phyloP scores from a whole-genome alignment of 2,113 vertebrate genomes.

The Centropus unirufus region DNA sequence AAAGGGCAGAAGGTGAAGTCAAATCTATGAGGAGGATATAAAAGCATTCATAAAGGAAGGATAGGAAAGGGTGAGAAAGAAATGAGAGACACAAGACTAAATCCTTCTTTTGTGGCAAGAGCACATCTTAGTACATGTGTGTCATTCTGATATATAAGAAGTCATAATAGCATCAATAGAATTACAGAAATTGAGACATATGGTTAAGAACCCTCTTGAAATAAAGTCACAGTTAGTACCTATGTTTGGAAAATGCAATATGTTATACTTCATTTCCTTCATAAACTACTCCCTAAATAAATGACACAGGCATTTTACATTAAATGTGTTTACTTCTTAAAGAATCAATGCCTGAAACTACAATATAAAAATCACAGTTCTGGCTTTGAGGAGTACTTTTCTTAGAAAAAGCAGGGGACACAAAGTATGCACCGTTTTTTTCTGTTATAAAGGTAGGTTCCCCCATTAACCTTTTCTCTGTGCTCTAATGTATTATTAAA shows the following conservation, averaged over 20 bases:
- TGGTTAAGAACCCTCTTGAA: not conserved
- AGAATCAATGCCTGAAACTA: not conserved
- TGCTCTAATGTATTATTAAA: slow-evolving; percentile 58
- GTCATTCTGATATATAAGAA: not conserved
- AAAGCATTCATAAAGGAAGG: not conserved
- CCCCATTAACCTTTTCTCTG: not conserved
- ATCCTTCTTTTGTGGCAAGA: not conserved
- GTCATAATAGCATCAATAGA: not conserved
- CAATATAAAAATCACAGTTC: not conserved
- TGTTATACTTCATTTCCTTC: not conserved
- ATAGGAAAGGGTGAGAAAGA: not conserved
- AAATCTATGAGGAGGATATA: not conserved
- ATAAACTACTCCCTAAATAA: not conserved
- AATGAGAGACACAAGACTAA: not conserved
- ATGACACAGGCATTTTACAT: not conserved
- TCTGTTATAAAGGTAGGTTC: not conserved
- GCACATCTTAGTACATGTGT: not conserved
- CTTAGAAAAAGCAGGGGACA: not conserved
- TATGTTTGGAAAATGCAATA: not conserved
- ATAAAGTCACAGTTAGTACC: not conserved
- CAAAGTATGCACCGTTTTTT: not conserved
- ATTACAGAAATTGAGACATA: not conserved
- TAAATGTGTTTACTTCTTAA: not conserved
- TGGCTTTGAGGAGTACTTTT: not conserved
- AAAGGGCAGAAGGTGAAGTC: not conserved